These are phyloP conservation scores for Lagenorhynchus albirostris DNA, from an alignment of 2,113 vertebrate genomes.

Conservation along the genomic window DNA sequence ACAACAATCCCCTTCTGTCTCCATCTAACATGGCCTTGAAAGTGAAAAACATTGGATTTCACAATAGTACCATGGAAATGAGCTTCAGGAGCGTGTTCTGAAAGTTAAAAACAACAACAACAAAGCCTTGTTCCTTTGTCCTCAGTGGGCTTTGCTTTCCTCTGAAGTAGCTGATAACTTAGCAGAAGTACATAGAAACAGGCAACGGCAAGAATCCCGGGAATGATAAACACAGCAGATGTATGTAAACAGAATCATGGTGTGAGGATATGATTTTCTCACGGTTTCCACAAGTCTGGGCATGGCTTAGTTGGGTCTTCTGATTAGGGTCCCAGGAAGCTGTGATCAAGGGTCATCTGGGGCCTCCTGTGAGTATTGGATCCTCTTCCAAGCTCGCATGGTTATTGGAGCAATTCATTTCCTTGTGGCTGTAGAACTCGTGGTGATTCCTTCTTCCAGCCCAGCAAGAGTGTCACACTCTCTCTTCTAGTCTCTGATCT, in stretches of 20 bases:
- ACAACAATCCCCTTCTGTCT: neutral
- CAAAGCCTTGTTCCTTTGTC: accelerated
- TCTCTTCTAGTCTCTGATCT: neutral
- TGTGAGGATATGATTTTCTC: neutral
- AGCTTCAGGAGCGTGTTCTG: neutral
- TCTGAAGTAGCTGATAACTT: too few species aligned
- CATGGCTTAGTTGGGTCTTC: neutral
- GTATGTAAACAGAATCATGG: too few species aligned
- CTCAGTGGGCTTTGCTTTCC: accelerated
- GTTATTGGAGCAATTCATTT: neutral
- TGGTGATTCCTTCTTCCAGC: neutral
- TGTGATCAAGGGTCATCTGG: neutral
- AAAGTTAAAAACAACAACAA: neutral
- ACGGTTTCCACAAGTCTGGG: accelerated
- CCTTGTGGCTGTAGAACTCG: neutral
- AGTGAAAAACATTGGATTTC: neutral
- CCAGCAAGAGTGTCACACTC: neutral
- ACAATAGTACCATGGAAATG: too few species aligned
- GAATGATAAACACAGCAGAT: neutral
- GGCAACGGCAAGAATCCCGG: neutral
- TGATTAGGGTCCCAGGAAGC: too few species aligned
- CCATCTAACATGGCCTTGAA: neutral
- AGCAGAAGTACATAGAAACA: neutral
- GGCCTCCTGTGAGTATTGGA: too few species aligned
- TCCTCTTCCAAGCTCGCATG: neutral